Conservation (phyloP, 2,797 vertebrate genomes). For the Glossophaga mutica region DNA sequence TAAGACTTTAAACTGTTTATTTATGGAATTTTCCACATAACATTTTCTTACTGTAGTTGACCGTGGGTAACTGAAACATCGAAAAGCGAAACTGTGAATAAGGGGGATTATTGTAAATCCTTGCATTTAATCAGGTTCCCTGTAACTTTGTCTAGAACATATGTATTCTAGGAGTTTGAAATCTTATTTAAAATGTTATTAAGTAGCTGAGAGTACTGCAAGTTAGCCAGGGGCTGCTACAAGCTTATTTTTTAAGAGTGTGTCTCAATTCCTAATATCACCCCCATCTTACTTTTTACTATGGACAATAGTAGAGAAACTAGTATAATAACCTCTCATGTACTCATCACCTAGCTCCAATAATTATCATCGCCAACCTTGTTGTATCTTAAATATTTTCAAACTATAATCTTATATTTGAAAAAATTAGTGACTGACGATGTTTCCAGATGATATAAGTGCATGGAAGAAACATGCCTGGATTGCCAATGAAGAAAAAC, state of each 20-base stretch:
- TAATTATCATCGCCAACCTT: neutral
- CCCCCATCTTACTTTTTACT: neutral
- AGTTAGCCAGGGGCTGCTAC: neutral
- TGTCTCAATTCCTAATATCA: neutral
- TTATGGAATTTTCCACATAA: neutral
- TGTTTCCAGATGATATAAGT: neutral
- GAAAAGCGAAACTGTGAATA: neutral
- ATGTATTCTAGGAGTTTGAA: neutral
- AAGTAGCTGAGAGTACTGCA: neutral
- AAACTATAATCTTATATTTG: neutral
- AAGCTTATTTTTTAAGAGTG: constrained; percentile 3
- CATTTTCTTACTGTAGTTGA: neutral
- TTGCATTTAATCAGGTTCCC: constrained; percentile 31
- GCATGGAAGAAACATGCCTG: neutral
- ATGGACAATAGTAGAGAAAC: neutral
- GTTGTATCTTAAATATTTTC: neutral
- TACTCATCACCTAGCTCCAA: neutral
- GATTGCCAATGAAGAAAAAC: neutral
- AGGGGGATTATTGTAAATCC: neutral
- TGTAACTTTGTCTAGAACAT: neutral
- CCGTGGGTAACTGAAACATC: neutral
- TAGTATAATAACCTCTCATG: neutral
- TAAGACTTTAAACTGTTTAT: too few species aligned
- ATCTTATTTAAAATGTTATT: neutral
- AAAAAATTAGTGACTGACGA: neutral